phyloP scores from a whole-genome alignment of 2,113 vertebrate species.

The Aegotheles bennettii region DNA sequence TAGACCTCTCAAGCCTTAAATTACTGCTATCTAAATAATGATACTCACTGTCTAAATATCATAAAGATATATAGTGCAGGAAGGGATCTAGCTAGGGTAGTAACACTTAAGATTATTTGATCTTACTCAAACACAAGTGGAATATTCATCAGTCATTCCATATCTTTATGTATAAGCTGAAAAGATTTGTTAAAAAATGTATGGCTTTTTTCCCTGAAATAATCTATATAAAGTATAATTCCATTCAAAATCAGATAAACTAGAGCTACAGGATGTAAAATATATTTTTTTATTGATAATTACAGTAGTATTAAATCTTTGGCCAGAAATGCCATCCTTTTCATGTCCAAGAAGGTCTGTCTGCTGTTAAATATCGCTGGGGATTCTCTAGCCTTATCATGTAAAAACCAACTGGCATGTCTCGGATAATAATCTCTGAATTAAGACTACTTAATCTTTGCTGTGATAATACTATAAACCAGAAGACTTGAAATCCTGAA shows the following conservation, averaged over 20 bases:
- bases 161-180: background rate
- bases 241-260: background rate
- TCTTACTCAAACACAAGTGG: background rate
- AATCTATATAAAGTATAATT: accelerated
- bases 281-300: background rate
- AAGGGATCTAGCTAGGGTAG: background rate
- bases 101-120: background rate
- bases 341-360: accelerated
- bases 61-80: background rate
- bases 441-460: background rate
- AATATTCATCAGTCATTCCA: background rate
- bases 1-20: background rate
- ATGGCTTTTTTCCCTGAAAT: accelerated
- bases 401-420: background rate
- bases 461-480: background rate
- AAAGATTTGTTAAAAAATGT: background rate
- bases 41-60: background rate
- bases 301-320: background rate
- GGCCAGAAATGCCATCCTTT: background rate
- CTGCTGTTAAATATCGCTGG: background rate
- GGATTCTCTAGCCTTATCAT: background rate
- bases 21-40: background rate
- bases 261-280: background rate
- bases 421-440: background rate
- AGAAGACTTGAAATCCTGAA: background rate